phyloP scores from a whole-genome alignment of 2,113 vertebrate genomes.

The Dicerorhinus sumatrensis region DNA sequence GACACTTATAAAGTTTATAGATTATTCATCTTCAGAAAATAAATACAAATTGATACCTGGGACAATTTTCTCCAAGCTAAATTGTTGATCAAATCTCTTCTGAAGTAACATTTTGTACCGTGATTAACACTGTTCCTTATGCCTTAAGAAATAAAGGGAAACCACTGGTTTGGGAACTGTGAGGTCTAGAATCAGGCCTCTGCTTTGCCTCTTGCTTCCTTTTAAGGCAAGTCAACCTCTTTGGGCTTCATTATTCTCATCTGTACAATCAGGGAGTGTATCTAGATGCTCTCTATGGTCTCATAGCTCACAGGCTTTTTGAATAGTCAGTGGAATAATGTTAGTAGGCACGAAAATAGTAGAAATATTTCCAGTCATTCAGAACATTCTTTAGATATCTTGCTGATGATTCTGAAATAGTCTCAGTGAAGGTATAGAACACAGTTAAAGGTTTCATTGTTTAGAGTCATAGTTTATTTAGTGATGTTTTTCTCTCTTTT shows the following conservation, averaged over 20 bases:
- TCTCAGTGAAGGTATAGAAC: background rate
- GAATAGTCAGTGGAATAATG: background rate
- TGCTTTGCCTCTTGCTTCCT: background rate
- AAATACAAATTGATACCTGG: background rate
- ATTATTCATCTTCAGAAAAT: conserved; percentile 22
- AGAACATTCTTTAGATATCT: background rate
- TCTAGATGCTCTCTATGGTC: background rate
- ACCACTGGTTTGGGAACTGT: background rate
- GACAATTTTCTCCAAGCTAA: background rate
- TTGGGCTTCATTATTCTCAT: background rate
- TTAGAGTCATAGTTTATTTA: background rate
- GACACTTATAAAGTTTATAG: background rate
- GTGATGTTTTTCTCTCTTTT: background rate
- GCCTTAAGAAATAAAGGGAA: background rate
- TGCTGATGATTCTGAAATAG: conserved; percentile 11
- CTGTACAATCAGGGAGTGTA: background rate
- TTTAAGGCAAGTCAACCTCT: background rate
- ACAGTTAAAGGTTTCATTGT: background rate
- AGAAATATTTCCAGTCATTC: background rate
- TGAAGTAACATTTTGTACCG: background rate
- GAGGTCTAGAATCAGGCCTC: background rate
- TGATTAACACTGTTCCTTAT: background rate
- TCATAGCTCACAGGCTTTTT: background rate
- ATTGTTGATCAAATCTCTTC: background rate
- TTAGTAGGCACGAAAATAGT: background rate